Percentiles rank a stretch among this genome's conserved stretches.
Evolutionary conservation across 2,797 vertebrate genomes (phyloP).

Genomic region (Pteronotus mesoamericanus): DNA sequence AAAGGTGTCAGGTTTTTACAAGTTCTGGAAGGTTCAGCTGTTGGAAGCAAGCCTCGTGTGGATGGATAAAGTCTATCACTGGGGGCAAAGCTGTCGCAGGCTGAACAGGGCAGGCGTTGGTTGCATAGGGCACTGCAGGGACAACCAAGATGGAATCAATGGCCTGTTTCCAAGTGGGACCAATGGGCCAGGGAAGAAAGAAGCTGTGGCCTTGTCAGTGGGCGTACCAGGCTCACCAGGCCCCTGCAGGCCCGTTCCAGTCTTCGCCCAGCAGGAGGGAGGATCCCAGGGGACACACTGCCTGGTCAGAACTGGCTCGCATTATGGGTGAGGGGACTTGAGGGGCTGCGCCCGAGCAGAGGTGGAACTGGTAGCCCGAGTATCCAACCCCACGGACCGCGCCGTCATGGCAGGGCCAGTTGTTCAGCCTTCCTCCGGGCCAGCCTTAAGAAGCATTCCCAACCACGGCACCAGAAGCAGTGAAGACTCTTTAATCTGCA

Average conservation of each 20-base stretch:
- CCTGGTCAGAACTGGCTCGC: background rate
- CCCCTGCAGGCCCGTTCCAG: background rate
- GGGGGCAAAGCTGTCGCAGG: background rate
- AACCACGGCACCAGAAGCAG: background rate
- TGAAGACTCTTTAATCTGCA: background rate
- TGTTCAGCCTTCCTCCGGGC: background rate
- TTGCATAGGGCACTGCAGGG: background rate
- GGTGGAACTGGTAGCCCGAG: background rate
- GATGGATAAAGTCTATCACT: background rate
- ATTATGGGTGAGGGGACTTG: fast-evolving
- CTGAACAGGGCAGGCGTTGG: background rate
- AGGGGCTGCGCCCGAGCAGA: background rate
- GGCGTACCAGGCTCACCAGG: background rate
- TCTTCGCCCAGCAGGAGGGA: background rate
- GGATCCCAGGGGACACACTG: background rate
- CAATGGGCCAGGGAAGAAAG: background rate
- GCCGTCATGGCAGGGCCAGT: background rate
- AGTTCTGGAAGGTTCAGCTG: background rate
- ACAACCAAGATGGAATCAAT: background rate
- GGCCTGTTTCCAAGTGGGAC: background rate
- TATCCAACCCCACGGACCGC: background rate
- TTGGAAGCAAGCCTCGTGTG: background rate
- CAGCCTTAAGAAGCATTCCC: background rate
- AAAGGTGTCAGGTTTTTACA: background rate
- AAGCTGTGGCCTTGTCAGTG: background rate